Percentiles rank a stretch among this genome's conserved stretches.
Evolutionary conservation across 2,888 invertebrate genomes (phyloP).

Genomic region (Drosophila meridionalis): DNA sequence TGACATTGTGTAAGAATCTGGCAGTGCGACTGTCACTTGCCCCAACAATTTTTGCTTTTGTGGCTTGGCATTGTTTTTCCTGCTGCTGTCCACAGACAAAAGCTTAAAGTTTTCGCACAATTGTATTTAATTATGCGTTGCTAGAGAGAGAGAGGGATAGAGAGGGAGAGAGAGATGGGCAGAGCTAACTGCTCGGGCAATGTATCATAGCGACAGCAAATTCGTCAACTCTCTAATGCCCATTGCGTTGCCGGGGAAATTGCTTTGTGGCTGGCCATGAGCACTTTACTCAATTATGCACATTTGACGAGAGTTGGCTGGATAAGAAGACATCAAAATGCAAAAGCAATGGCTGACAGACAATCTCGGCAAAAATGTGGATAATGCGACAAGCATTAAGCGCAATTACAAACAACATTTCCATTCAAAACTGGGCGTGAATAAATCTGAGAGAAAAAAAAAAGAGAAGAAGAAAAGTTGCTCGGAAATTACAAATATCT

Average conservation of each 20-base stretch:
- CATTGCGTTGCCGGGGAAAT: slow-evolving; percentile 11
- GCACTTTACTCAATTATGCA: slow-evolving; percentile 52
- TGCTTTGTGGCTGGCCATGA: slow-evolving; percentile 44
- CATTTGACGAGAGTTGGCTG: slow-evolving; percentile 43
- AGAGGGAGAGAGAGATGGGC: background rate
- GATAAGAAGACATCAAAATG: slow-evolving; percentile 37
- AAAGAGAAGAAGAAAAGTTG: background rate
- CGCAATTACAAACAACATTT: slow-evolving; percentile 5
- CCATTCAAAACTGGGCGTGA: slow-evolving; percentile 3
- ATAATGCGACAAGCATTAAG: slow-evolving; percentile 1
- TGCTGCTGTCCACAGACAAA: slow-evolving; percentile 58
- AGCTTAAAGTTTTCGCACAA: slow-evolving; percentile 71
- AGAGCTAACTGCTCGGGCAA: background rate
- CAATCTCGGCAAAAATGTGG: slow-evolving; percentile 3
- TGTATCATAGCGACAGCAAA: background rate
- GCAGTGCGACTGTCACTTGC: slow-evolving; percentile 11
- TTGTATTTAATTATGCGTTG: slow-evolving; percentile 77
- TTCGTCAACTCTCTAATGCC: slow-evolving; percentile 12
- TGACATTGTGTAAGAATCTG: slow-evolving; percentile 63
- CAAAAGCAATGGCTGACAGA: background rate
- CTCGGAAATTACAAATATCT: background rate
- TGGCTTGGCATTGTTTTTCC: slow-evolving; percentile 24
- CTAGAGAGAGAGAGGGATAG: background rate
- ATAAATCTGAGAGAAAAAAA: background rate
- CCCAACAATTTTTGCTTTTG: slow-evolving; percentile 17